phyloP scores from a whole-genome alignment of 2,797 vertebrate species.

The Chromis chromis region DNA sequence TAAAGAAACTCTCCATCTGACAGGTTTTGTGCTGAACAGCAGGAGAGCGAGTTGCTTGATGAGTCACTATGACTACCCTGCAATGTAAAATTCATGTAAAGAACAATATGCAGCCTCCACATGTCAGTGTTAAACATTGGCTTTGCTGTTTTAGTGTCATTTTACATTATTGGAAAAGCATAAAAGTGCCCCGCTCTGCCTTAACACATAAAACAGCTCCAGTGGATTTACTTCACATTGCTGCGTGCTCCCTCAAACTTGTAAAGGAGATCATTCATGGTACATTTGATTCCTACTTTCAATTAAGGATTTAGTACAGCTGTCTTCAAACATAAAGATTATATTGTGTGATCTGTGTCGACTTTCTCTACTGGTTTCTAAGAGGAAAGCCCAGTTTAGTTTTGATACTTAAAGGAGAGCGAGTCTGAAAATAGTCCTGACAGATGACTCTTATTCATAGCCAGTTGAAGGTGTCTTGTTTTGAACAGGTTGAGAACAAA shows the following conservation, averaged over 20 bases:
- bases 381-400: slow-evolving; percentile 61
- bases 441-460: slow-evolving; percentile 59
- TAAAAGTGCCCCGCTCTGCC: slow-evolving; percentile 65
- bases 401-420: slow-evolving; percentile 47
- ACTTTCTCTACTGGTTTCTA: slow-evolving; percentile 54
- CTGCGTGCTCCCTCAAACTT: slow-evolving; percentile 67
- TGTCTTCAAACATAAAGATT: slow-evolving; percentile 82
- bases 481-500: slow-evolving; percentile 42
- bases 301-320: slow-evolving; percentile 82
- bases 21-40: slow-evolving; percentile 75
- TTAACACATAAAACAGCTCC: slow-evolving; percentile 64
- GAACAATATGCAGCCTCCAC: slow-evolving; percentile 78
- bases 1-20: slow-evolving; percentile 53
- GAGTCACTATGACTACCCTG: slow-evolving; percentile 75
- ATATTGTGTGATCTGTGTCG: slow-evolving; percentile 75
- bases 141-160: slow-evolving; percentile 79
- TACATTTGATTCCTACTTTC: slow-evolving; percentile 77
- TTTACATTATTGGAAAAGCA: slow-evolving; percentile 80
- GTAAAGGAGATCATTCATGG: slow-evolving; percentile 76
- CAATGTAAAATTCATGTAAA: slow-evolving; percentile 73
- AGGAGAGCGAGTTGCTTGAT: slow-evolving; percentile 61
- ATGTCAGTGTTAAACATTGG: slow-evolving; percentile 74
- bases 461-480: slow-evolving; percentile 54
- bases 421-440: slow-evolving; percentile 67
- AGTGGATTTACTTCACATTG: slow-evolving; percentile 74